Percentiles rank a stretch among this genome's conserved stretches.
These are phyloP conservation scores for Acleris literana DNA, from an alignment of 2,888 invertebrate species.

Conservation along the genomic window DNA sequence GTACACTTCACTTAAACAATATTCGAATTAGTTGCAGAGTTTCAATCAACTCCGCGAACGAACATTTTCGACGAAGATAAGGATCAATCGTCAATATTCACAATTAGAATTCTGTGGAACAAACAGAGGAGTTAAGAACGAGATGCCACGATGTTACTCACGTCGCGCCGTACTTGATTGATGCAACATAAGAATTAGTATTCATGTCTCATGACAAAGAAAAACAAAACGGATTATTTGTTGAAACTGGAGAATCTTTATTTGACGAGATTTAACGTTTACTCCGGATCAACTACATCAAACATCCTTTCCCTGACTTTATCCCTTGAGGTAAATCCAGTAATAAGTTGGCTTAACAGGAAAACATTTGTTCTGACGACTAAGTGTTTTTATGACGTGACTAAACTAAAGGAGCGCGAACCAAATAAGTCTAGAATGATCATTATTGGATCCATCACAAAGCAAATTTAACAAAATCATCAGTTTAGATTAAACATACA, in stretches of 20 bases:
- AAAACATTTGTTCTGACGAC: constrained; percentile 19
- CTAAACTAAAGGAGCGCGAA: constrained; percentile 13
- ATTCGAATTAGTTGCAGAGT: constrained; percentile 37
- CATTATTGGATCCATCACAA: background rate
- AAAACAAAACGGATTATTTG: constrained; percentile 32
- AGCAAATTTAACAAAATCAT: background rate
- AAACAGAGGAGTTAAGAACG: constrained; percentile 41
- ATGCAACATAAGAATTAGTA: constrained; percentile 41
- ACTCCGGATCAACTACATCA: constrained; percentile 18
- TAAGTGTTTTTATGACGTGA: constrained; percentile 8
- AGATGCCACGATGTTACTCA: constrained; percentile 37
- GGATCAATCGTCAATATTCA: constrained; percentile 49
- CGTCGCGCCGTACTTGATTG: constrained; percentile 55
- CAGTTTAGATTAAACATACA: background rate
- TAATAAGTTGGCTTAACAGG: constrained; percentile 24
- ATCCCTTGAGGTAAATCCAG: constrained; percentile 23
- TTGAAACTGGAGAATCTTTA: constrained; percentile 11
- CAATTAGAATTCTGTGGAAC: constrained; percentile 50
- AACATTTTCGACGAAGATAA: constrained; percentile 66
- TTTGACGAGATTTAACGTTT: constrained; percentile 1
- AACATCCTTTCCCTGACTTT: constrained; percentile 11
- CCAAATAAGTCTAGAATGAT: constrained; percentile 18
- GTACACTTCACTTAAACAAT: constrained; percentile 44
- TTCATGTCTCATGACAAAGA: constrained; percentile 34
- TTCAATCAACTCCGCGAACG: constrained; percentile 74